These are phyloP conservation scores for Aspidiotus destructor DNA, from an alignment of 2,888 invertebrate species.

Conservation along the genomic window DNA sequence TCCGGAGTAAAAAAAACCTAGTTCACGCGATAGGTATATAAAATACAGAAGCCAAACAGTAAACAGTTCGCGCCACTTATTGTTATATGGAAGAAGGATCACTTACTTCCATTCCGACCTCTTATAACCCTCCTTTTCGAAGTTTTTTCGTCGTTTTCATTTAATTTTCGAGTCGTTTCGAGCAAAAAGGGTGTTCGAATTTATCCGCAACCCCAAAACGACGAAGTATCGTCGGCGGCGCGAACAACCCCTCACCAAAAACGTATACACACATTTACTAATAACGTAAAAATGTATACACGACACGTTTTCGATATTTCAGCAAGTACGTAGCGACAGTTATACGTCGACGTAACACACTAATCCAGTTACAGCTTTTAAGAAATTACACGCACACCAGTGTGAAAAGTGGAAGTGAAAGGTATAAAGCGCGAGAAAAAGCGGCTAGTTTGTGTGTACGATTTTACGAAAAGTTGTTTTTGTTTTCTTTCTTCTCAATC, in stretches of 20 bases:
- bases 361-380: conserved; percentile 4
- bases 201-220: not conserved
- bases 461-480: not conserved
- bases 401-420: no score
- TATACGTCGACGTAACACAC: not conserved
- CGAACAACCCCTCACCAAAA: not conserved
- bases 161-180: not conserved
- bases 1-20: no score
- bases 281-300: conserved; percentile 3
- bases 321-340: not conserved
- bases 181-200: conserved; percentile 1
- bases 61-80: not conserved
- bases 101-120: not conserved
- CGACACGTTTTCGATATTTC: not conserved
- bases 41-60: not conserved
- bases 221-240: no score
- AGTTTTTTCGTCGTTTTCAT: not conserved
- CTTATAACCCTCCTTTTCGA: not conserved
- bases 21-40: not conserved
- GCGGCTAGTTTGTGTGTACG: not conserved
- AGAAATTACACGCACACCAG: not conserved
- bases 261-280: not conserved
- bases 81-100: not conserved
- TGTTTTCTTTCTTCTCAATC: no score
- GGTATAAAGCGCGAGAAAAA: not conserved